A percentile compares a stretch with the other conserved stretches of the same genome.
These are phyloP conservation scores for Nestor notabilis DNA, from an alignment of 2,113 vertebrate species.

Conservation along the genomic window DNA sequence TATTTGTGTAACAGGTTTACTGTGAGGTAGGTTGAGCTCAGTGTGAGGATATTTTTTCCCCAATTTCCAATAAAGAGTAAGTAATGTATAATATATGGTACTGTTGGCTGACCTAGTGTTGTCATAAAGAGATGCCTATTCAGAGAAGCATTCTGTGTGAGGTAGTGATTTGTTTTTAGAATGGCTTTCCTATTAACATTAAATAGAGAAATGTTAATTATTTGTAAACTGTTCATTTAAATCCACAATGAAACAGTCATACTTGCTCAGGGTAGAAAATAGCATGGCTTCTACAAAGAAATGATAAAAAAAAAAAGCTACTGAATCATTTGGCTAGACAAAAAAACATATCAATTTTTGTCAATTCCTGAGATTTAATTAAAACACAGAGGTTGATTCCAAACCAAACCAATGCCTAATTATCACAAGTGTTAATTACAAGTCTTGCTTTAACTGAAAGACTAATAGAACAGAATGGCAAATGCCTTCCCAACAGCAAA, in stretches of 20 bases:
- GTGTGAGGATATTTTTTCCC: not conserved
- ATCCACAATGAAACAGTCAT: not conserved
- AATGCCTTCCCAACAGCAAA: conserved; percentile 63
- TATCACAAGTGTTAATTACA: conserved; percentile 73
- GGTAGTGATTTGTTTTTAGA: conserved; percentile 37
- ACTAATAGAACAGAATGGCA: conserved; percentile 71
- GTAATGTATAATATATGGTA: not conserved
- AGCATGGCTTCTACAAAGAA: not conserved
- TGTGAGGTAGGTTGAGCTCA: not conserved
- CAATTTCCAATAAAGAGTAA: conserved; percentile 17
- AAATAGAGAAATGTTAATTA: conserved; percentile 27
- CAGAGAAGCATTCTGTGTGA: not conserved
- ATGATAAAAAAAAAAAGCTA: not conserved
- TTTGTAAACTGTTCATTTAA: conserved; percentile 47
- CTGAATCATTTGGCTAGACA: conserved; percentile 44
- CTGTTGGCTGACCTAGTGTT: conserved; percentile 4
- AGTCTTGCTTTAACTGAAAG: conserved; percentile 65
- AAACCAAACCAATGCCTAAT: conserved; percentile 61
- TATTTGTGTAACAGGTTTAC: conserved; percentile 42
- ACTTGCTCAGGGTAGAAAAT: not conserved
- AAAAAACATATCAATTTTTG: conserved; percentile 60
- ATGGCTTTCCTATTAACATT: conserved; percentile 10
- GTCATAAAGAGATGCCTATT: not conserved
- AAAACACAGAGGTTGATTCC: conserved; percentile 71
- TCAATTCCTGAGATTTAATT: conserved; percentile 70